Evolutionary conservation across 1,140 invertebrate species (phyloP), one percentile per base, ranked within the genome.

Genomic region (Archegozetes longisetosus): DNA sequence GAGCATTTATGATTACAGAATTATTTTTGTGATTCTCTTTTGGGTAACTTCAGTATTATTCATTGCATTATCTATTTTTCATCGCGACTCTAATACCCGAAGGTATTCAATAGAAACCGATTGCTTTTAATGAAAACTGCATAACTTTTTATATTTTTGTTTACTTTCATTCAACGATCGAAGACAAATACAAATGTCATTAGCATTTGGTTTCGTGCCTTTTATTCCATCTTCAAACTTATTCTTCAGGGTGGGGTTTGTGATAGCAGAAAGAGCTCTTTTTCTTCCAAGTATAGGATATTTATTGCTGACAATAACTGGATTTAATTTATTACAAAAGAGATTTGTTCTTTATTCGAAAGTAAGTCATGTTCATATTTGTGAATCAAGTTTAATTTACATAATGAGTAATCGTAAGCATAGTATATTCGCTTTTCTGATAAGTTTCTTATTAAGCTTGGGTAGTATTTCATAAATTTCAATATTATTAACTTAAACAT

Each of bases 161-260:
- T 55, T 22, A 4, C 23, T 9, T 55, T 26, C 23, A 29, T 55
- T 55, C 14, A 14, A 14, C 46, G 50, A 6, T 23, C 47, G 53
- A 73, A 93, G 61, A 82, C 86, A 28, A 20, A n/a, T 58, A 12
- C 80, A 95, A 68, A 78, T 92, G 60, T 52, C 68, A 24, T 26
- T 68, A 6, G 26, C 56, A 4, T 49, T 86, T 68, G 80, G 89
- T 49, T 74, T 95, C 56, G 72, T 96, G 58, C 88, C 92, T 46
- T 96, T 95, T 74, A 75, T 97, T 62, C 93, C 93, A 40, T 91
- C 93, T n/a, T 86, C 86, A 60, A 97, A 97, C 77, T 72, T 79
- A 55, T 82, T 95, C 70, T 94, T 96, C 75, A 92, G 93, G 68
- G 92, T 97, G 58, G 93, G 93, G 9, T 97, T 97, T 72, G 91